These are phyloP conservation scores for Leucozona laternaria DNA, from an alignment of 2,888 invertebrate species.

Conservation along the genomic window DNA sequence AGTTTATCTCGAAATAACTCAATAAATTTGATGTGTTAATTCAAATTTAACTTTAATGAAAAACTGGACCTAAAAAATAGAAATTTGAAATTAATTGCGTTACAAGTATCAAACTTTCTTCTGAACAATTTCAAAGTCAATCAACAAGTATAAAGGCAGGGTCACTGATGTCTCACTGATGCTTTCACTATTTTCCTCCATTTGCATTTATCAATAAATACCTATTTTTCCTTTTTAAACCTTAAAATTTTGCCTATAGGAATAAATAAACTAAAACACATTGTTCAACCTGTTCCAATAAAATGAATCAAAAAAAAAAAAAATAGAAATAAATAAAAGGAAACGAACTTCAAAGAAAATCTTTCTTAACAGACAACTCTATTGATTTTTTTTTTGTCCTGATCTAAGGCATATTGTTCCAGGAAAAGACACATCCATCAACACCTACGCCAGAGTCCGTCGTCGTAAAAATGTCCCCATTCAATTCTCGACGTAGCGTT, in stretches of 20 bases:
- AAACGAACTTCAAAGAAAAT: neutral
- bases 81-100: no score
- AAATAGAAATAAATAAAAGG: neutral
- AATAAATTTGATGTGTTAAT: no score
- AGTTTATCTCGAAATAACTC: no score
- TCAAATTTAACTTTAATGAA: no score
- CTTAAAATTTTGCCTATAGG: neutral
- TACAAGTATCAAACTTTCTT: no score
- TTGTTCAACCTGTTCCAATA: conserved; percentile 14
- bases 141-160: no score
- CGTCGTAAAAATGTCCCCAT: conserved; percentile 26
- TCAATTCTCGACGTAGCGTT: neutral
- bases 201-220: no score
- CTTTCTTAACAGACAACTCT: conserved; percentile 32
- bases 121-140: no score
- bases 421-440: conserved; percentile 57
- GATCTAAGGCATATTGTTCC: conserved; percentile 27
- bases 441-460: conserved; percentile 42
- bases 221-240: no score
- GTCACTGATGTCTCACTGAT: no score
- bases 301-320: neutral
- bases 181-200: no score
- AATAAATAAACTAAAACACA: neutral
- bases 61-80: no score
- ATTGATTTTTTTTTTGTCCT: conserved; percentile 43